Evolutionary conservation across 2,888 invertebrate genomes (phyloP).

Genomic region (Temnothorax rugatulus): DNA sequence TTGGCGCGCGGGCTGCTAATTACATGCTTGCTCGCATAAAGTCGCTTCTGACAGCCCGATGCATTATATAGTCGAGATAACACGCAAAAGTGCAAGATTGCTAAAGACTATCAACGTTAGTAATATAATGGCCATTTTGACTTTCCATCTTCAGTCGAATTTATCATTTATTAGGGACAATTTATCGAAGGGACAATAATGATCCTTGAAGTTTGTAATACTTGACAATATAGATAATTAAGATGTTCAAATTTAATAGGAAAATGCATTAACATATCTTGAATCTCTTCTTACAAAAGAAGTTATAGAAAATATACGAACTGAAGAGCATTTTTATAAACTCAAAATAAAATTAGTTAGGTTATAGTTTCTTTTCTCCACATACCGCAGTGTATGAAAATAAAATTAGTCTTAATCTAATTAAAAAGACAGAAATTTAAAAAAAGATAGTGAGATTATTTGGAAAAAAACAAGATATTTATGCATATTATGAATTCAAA

Average conservation of each 20-base stretch:
- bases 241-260: neutral
- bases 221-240: neutral
- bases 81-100: neutral
- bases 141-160: conserved; percentile 26
- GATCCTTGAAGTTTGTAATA: neutral
- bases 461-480: neutral
- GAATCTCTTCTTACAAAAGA: neutral
- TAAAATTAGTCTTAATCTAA: neutral
- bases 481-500: neutral
- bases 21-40: conserved; percentile 4
- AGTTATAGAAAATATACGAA: neutral
- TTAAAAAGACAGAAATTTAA: neutral
- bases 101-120: neutral
- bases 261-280: neutral
- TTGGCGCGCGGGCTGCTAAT: neutral
- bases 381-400: too few relatives aligned
- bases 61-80: conserved; percentile 2
- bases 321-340: neutral
- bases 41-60: neutral
- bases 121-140: conserved; percentile 16
- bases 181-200: neutral
- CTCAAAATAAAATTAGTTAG: neutral
- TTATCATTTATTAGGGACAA: neutral
- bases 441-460: neutral
- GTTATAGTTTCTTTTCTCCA: too few relatives aligned